phyloP scores from a whole-genome alignment of 2,888 invertebrate species.

The Drepana falcataria region DNA sequence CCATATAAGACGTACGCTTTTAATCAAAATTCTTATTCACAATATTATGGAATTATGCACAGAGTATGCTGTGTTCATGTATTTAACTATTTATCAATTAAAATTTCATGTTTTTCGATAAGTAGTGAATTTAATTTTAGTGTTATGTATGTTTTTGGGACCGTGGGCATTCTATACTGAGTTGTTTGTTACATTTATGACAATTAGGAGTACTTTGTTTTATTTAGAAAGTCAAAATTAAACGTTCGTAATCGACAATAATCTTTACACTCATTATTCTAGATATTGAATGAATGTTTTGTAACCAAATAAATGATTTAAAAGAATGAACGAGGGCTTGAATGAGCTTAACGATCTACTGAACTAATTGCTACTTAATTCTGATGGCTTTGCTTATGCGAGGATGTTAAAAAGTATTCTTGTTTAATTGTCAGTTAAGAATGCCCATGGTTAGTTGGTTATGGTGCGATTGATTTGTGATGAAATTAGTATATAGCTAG shows the following conservation, averaged over 20 bases:
- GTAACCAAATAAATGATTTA: no score
- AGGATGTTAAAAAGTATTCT: no score
- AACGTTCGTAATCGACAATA: background rate
- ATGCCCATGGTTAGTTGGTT: background rate
- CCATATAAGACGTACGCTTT: background rate
- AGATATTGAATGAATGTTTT: no score
- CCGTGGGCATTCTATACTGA: background rate
- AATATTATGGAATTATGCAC: background rate
- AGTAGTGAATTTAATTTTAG: conserved; percentile 1
- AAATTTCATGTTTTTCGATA: background rate
- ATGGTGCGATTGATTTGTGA: conserved; percentile 2
- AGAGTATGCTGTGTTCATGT: background rate
- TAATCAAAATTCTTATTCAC: background rate
- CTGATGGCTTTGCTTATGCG: no score
- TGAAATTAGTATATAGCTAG: background rate
- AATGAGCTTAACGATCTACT: no score
- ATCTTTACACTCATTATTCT: background rate
- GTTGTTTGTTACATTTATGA: background rate
- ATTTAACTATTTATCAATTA: background rate
- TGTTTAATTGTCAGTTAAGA: no score
- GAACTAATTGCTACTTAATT: no score
- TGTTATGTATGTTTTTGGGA: background rate
- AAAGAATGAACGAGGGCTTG: no score
- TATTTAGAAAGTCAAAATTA: background rate
- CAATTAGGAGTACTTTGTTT: background rate